phyloP scores from a whole-genome alignment of 2,113 vertebrate species.

The Macquaria ambigua region DNA sequence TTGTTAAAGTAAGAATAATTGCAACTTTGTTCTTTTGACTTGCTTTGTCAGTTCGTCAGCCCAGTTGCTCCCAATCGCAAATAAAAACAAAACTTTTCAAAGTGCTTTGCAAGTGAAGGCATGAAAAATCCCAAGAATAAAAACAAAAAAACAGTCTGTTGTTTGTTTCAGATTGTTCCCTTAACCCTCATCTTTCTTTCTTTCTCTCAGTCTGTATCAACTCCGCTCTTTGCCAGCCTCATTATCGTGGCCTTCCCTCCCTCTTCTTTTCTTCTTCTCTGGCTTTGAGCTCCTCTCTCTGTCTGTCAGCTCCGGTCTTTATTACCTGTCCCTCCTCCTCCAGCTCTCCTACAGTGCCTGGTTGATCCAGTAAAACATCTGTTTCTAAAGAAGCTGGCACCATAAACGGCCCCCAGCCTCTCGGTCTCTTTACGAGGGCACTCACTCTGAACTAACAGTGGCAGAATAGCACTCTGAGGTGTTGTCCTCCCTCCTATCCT shows the following conservation, averaged over 20 bases:
- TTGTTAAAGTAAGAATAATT: neutral
- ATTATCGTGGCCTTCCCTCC: neutral
- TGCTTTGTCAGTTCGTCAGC: neutral
- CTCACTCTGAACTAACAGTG: constrained; percentile 66
- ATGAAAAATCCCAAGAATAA: neutral
- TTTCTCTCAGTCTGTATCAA: neutral
- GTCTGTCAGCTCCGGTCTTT: constrained; percentile 29
- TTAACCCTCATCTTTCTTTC: neutral
- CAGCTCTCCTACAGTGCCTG: constrained; percentile 12
- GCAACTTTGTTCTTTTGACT: neutral
- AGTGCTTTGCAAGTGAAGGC: neutral
- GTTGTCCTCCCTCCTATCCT: constrained; percentile 5
- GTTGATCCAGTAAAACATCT: constrained; percentile 69
- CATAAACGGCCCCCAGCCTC: constrained; percentile 50
- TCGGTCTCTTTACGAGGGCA: constrained; percentile 46
- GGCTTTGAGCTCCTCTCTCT: constrained; percentile 16
- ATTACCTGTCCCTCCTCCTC: constrained; percentile 25
- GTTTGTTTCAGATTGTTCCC: neutral
- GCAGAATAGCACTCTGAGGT: constrained; percentile 59
- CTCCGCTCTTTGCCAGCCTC: neutral
- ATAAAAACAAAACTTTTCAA: neutral
- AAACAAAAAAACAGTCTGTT: neutral
- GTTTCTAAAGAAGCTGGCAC: constrained; percentile 54
- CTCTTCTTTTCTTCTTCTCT: constrained; percentile 5
- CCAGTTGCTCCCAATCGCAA: neutral